Evolutionary conservation across 2,113 vertebrate genomes (phyloP).

Genomic region (Stigmatopora nigra): DNA sequence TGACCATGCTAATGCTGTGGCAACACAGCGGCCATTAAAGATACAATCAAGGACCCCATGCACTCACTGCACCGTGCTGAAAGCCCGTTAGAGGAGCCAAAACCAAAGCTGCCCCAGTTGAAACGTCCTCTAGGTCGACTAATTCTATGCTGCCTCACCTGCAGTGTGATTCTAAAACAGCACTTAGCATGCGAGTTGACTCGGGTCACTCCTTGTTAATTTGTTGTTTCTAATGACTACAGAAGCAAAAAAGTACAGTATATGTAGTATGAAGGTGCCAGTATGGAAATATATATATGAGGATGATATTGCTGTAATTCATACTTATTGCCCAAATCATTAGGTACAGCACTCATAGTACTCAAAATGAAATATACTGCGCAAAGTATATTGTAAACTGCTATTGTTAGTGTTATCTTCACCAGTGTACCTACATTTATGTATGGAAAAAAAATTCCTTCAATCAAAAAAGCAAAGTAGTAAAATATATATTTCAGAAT

Average conservation of each 20-base stretch:
- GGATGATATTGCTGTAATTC: background rate
- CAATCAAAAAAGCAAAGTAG: too few species aligned
- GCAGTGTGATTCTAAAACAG: slow-evolving; percentile 36
- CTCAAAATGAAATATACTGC: background rate
- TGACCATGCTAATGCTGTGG: slow-evolving; percentile 64
- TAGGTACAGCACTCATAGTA: background rate
- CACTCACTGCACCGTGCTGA: slow-evolving; percentile 50
- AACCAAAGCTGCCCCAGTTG: background rate
- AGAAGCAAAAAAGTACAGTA: slow-evolving; percentile 11
- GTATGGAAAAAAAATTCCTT: too few species aligned
- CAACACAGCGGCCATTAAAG: slow-evolving; percentile 71
- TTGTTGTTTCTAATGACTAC: slow-evolving; percentile 57
- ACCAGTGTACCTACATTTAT: too few species aligned
- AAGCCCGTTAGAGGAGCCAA: slow-evolving; percentile 35
- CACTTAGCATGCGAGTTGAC: slow-evolving; percentile 42
- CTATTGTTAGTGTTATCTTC: too few species aligned
- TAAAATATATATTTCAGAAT: too few species aligned
- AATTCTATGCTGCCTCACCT: slow-evolving; percentile 16
- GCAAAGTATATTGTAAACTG: too few species aligned
- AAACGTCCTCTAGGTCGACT: slow-evolving; percentile 14
- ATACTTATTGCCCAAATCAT: background rate
- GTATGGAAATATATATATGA: slow-evolving; percentile 12
- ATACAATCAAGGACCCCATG: slow-evolving; percentile 74
- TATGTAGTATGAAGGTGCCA: background rate
- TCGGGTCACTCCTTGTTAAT: slow-evolving; percentile 62